Base-by-base conservation (phyloP, 1,140 invertebrate genomes). In the Hylyphantes graminicola region DNA sequence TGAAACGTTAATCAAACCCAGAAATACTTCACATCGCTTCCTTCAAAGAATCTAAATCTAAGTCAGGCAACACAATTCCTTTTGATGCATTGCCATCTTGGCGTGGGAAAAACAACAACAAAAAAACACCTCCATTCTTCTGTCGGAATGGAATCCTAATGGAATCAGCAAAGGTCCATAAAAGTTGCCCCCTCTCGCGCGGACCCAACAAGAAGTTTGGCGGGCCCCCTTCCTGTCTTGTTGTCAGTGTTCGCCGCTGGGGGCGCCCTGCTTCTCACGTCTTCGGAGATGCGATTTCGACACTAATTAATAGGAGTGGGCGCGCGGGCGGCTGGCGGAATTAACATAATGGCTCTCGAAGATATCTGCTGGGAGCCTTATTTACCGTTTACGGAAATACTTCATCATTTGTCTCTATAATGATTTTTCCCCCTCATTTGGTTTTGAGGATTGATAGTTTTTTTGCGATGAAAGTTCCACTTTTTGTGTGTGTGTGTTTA, bases 181-280 rank as follows among this genome's bases (percentile, higher is more conserved):
- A 7, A 13, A 73, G 50, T 11, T 15, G 19, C 64, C 67, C 51
- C 77, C 77, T 50, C 65, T 4, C 7, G 53, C 17, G 64, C 53
- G 54, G 77, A 80, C 77, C 77, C 67, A 80, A 80, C 77, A 80
- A 70, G 77, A 80, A 68, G 76, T n/a, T 65, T 21, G 57, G 48
- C 17, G 15, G 19, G 65, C 17, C 53, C 63, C 76, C 77, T 57
- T 61, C 64, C 77, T 70, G 77, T 59, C 59, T 57, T 9, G 65
- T 54, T 80, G 77, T 80, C 77, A 80, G 54, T 68, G 63, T 35
- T 53, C 77, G 5, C 65, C 21, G 77, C 65, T 4, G 51, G 77
- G 21, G 65, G 15, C 54, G 8, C 63, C 48, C 35, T 64, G 35
- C 74, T 76, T 55, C 48, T 67, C 77, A 54, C 67, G 77, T 57